A percentile compares a stretch with the other conserved stretches of the same genome.
Evolutionary conservation across 2,888 invertebrate genomes (phyloP).

Genomic region (Acronicta psi): DNA sequence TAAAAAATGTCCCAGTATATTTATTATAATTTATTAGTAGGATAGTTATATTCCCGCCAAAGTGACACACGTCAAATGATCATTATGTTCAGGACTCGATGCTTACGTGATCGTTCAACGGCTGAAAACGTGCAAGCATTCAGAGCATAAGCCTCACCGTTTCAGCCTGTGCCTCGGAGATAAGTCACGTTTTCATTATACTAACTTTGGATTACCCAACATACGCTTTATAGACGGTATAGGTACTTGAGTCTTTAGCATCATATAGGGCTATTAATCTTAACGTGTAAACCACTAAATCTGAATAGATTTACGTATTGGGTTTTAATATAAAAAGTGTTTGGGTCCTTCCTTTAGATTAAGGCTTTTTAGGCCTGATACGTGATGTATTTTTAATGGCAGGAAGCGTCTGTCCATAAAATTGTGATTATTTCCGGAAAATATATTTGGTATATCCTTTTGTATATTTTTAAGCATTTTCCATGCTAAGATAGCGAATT

Average conservation of each 20-base stretch:
- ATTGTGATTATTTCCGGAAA: too few species aligned
- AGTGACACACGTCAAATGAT: conserved; percentile 41
- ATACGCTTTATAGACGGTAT: conserved; percentile 45
- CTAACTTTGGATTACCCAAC: conserved; percentile 72
- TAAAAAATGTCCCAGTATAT: too few species aligned
- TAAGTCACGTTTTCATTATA: conserved; percentile 83
- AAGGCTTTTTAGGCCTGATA: too few species aligned
- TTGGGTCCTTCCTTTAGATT: not conserved
- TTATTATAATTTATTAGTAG: too few species aligned
- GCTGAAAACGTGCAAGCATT: conserved; percentile 68
- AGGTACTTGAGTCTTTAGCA: conserved; percentile 25
- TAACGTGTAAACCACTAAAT: conserved; percentile 1
- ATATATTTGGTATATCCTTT: too few species aligned
- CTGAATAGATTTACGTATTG: not conserved
- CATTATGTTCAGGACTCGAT: conserved; percentile 52
- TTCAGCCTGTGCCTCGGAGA: conserved; percentile 71
- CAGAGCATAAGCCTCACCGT: conserved; percentile 61
- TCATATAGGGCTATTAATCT: conserved; percentile 5
- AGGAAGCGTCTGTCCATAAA: too few species aligned
- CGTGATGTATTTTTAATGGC: too few species aligned
- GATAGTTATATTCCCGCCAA: conserved; percentile 5
- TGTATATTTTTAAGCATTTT: too few species aligned
- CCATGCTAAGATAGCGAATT: too few species aligned
- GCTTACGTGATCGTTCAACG: conserved; percentile 58
- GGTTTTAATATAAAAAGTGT: not conserved